A percentile compares a stretch with the other conserved stretches of the same genome.
Conservation (phyloP, 2,113 vertebrate genomes). For the Sinocyclocheilus maitianheensis region DNA sequence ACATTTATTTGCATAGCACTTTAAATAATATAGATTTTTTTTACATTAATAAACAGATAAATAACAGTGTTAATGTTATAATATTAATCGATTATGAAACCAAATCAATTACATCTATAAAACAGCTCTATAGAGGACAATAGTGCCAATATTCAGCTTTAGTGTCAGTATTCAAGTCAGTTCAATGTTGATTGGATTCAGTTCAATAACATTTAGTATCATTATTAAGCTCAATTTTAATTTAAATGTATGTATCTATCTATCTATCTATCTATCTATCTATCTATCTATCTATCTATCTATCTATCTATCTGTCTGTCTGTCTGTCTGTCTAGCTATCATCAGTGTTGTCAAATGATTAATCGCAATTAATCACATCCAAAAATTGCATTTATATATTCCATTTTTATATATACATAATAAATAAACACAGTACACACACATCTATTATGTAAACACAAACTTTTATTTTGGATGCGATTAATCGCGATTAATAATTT, state of each 20-base stretch:
- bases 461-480: no score
- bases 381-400: no score
- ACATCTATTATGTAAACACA: no score
- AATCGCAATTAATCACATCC: background rate
- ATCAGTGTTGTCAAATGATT: no score
- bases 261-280: no score
- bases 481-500: no score
- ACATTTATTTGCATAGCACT: background rate
- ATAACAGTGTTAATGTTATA: background rate
- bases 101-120: background rate
- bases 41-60: background rate
- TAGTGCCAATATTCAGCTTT: background rate
- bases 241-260: background rate
- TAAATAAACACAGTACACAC: no score
- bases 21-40: background rate
- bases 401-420: background rate
- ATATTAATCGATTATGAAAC: background rate
- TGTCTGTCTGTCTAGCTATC: no score
- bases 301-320: no score
- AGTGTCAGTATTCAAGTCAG: background rate
- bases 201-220: background rate
- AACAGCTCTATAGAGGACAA: background rate
- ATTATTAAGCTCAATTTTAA: background rate
- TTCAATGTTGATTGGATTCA: background rate
- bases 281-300: no score